Conservation (phyloP, 1,140 invertebrate species). For the Micrasema minimum region DNA sequence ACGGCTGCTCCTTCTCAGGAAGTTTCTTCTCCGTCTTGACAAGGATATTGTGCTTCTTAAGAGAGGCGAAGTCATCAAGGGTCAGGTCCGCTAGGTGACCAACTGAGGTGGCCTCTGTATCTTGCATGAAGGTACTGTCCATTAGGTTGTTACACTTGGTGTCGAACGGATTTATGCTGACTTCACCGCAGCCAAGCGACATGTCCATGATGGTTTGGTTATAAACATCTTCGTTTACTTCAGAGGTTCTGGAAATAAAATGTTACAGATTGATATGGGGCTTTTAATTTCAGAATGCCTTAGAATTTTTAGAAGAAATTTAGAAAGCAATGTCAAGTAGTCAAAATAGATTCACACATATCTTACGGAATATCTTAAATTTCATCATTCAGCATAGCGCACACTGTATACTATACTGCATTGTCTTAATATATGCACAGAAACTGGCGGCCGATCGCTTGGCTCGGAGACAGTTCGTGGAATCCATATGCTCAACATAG, state of each 20-base stretch:
- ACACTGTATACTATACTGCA: too few species aligned
- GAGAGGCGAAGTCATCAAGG: slow-evolving; percentile 62
- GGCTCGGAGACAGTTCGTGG: too few species aligned
- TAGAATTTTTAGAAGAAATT: too few species aligned
- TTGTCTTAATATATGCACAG: too few species aligned
- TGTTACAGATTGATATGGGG: too few species aligned
- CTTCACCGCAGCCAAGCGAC: slow-evolving; percentile 62
- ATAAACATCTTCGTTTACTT: slow-evolving; percentile 54
- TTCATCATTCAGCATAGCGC: too few species aligned
- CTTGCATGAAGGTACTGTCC: slow-evolving; percentile 50
- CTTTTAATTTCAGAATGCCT: too few species aligned
- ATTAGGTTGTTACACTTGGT: slow-evolving; percentile 54
- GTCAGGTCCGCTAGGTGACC: slow-evolving; percentile 62
- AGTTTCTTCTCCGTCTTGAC: slow-evolving; percentile 59
- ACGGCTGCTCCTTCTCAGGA: slow-evolving; percentile 60
- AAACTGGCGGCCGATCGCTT: too few species aligned
- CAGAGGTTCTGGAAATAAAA: slow-evolving; percentile 33
- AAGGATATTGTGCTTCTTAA: slow-evolving; percentile 63
- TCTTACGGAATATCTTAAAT: too few species aligned
- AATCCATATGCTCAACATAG: too few species aligned
- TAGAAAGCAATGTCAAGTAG: too few species aligned
- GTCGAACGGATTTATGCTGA: slow-evolving; percentile 64
- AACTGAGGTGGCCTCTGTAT: slow-evolving; percentile 60
- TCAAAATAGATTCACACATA: too few species aligned
- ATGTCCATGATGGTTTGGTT: slow-evolving; percentile 66